Conservation (phyloP, 2,888 invertebrate genomes). For the Cryptus armator region DNA sequence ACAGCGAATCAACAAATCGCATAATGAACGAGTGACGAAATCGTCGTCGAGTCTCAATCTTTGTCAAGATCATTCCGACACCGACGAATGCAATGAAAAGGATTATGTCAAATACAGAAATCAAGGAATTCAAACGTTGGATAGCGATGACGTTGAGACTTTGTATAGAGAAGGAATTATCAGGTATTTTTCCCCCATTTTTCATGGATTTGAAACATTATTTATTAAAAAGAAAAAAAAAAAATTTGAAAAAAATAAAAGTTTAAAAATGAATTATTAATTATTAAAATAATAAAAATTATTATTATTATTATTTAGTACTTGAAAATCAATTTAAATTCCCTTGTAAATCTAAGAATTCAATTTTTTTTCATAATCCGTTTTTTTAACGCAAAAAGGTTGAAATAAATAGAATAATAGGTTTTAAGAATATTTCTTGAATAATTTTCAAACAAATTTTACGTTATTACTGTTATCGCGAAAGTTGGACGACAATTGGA, state of each 20-base stretch:
- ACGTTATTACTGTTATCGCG: conserved; percentile 16
- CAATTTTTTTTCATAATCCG: background rate
- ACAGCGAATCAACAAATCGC: conserved; percentile 51
- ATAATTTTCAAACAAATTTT: no score
- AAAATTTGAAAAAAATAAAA: background rate
- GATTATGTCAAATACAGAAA: conserved; percentile 72
- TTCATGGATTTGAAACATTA: background rate
- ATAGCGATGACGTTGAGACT: conserved; percentile 74
- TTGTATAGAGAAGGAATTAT: conserved; percentile 80
- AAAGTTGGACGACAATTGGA: background rate
- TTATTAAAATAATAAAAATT: background rate
- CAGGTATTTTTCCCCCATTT: conserved; percentile 71
- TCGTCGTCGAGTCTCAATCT: conserved; percentile 72
- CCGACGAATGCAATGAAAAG: conserved; percentile 24
- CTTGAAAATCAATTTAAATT: no score
- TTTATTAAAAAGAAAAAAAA: background rate
- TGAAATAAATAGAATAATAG: no score
- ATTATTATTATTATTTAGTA: conserved; percentile 17
- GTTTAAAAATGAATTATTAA: background rate
- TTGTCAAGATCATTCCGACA: conserved; percentile 47
- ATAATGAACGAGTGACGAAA: conserved; percentile 62
- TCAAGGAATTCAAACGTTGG: conserved; percentile 82
- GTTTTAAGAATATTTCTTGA: no score
- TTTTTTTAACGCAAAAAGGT: no score
- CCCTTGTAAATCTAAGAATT: no score